Percentiles rank a stretch among this genome's conserved stretches.
Conservation (phyloP, 2,797 vertebrate species). For the Lacerta bilineata region DNA sequence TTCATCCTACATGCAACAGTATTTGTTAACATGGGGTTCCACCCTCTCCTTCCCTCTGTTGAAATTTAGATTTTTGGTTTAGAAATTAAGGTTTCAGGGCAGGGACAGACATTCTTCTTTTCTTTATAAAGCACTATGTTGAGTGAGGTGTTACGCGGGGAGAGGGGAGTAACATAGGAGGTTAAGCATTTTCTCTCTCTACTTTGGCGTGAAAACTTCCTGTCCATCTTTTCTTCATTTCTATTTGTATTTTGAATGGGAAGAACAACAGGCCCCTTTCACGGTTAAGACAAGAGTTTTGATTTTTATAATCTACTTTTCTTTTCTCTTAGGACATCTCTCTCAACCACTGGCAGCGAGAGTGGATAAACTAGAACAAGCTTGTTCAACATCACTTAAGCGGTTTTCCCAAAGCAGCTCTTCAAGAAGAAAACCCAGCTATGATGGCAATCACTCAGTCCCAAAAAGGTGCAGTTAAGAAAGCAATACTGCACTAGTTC, state of each 20-base stretch:
- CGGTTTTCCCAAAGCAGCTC: conserved; percentile 50
- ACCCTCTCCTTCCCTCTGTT: background rate
- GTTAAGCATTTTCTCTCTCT: background rate
- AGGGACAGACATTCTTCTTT: background rate
- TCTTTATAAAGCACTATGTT: background rate
- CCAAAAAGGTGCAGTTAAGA: conserved; percentile 67
- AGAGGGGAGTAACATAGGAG: background rate
- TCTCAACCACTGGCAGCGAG: conserved; percentile 10
- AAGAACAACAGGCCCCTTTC: background rate
- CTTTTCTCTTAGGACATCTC: conserved; percentile 21
- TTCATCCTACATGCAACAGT: background rate
- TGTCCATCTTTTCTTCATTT: background rate
- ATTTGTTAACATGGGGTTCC: background rate
- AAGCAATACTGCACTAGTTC: conserved; percentile 57
- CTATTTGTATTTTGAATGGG: background rate
- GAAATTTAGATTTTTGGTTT: background rate
- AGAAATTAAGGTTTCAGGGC: background rate
- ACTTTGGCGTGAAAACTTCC: background rate
- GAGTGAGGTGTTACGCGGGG: too few species aligned
- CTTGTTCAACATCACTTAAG: conserved; percentile 35
- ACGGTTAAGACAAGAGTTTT: background rate
- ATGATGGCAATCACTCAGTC: conserved; percentile 60
- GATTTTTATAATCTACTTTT: background rate
- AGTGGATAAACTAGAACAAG: conserved; percentile 20
- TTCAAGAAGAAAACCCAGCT: conserved; percentile 55